Base-by-base conservation (phyloP, 1,140 invertebrate genomes). In the Halictus rubicundus region DNA sequence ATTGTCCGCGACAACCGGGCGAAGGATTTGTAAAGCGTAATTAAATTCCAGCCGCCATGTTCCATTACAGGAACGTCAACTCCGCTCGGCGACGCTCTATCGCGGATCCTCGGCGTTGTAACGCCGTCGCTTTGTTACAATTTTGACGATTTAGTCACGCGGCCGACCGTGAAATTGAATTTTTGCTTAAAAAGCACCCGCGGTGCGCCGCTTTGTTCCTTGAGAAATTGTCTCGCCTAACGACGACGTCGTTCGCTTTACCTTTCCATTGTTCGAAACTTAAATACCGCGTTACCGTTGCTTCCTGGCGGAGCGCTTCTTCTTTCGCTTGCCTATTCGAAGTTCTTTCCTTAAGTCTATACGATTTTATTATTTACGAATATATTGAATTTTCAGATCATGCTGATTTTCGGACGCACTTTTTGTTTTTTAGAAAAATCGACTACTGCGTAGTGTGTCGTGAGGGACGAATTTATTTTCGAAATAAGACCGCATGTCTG, bases 21-120 rank as follows among this genome's bases (percentile, higher is more conserved):
- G 42, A 59, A 75, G 72, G 72, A 85, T 85, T 85, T 73, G 76
- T 70, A 65, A 83, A 63, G 76, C 25, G 76, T 52, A 86, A 85
- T 85, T 85, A 77, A 76, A 82, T 85, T 82, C 72, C 52, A 49
- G 49, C 49, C 23, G 25, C 23, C 39, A 74, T 80, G 52, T 80
- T 68, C 78, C 42, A 81, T 68, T 75, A 81, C 79, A 69, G 37
- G 59, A 68, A 42, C 60, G 76, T 78, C 64, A 74, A 57, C 54
- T 83, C 71, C 49, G 60, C 42, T 52, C 32, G 52, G 14, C 70
- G 21, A 9, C 52, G 27, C 37, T 72, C 68, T 42, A 23, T 25
- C 42, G 37, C 49, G 75, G 68, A 81, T 77, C 63, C 64, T 64
- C 63, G 60, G n/a, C 49, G 59, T 70, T 83, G 19, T 65, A 46